Base-by-base conservation (phyloP, 2,888 invertebrate genomes). In the Latheticus oryzae region DNA sequence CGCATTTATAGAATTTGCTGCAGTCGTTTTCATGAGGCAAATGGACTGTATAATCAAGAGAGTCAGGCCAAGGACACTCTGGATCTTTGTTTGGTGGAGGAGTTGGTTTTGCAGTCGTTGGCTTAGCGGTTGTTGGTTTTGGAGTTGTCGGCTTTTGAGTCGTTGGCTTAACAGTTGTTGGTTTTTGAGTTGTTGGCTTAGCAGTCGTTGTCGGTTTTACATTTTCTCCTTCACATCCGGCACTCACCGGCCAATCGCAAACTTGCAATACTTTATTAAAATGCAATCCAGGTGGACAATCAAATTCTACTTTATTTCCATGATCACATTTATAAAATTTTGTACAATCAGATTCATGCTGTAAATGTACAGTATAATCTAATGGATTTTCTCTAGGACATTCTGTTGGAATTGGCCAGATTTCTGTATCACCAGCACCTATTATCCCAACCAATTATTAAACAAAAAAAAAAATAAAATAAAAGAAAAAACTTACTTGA, bases 321-420 rank as follows among this genome's bases (percentile, higher is more conserved):
- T 65, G 62, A 15, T 63, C 61, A 24, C 68, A 68, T 43, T 65
- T 60, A 60, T 65, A 68, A 43, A 63, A 68, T 47, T 66, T 68
- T 7, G 63, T 58, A 24, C 66, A 68, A 23, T 66, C 68, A 15
- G 35, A 45, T 58, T 64, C 61, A 30, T 66, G 64, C 3, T 63
- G 61, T 3, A 66, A 51, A 24, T 60, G 60, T 5, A 59, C 63
- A 28, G 57, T 57, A n/a, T 51, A 24, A 19, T 50, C 55, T 3
- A 33, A 3, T 11, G 32, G 53, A 28, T 42, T 53, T 3, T 21
- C 32, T 5, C 4, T 21, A 16, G 59, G 56, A 35, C 60, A 60
- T 16, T 47, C 48, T 5, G 47, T 55, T n/a, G 55, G 55, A 12
- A 55, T 47, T 0, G 55, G 55, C 28, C 26, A 32, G 3, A 55